Conservation (phyloP, 1,140 invertebrate species). For the Ips nitidus region DNA sequence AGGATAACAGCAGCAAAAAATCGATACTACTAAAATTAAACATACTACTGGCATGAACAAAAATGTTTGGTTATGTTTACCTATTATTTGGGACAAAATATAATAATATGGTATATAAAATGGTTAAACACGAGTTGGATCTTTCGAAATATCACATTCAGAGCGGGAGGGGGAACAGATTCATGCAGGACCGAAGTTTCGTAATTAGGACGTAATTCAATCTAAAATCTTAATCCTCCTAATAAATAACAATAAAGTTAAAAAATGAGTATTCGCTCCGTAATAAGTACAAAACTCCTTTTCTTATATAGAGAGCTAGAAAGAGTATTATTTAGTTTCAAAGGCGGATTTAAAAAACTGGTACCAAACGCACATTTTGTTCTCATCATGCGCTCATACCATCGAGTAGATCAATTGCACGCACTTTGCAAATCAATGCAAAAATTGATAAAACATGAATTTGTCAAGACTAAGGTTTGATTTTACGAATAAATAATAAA, state of each 20-base stretch:
- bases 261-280: conserved; percentile 13
- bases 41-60: conserved; percentile 48
- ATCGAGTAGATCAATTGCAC: background rate
- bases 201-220: background rate
- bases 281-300: conserved; percentile 4
- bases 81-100: conserved; percentile 37
- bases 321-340: background rate
- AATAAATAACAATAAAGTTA: background rate
- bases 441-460: too few relatives aligned
- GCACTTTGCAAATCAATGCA: too few relatives aligned
- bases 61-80: conserved; percentile 44
- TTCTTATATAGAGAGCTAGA: background rate
- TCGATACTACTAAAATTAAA: conserved; percentile 40
- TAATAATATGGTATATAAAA: background rate
- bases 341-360: background rate
- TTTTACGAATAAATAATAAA: background rate
- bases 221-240: conserved; percentile 1
- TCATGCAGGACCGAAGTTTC: background rate
- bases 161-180: too few relatives aligned
- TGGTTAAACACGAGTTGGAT: background rate
- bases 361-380: background rate
- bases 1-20: too few relatives aligned
- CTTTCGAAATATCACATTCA: conserved; percentile 23
- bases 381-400: conserved; percentile 13
- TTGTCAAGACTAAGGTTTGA: background rate